Evolutionary conservation across 2,888 invertebrate genomes (phyloP), one percentile per base, ranked within the genome.

Genomic region (Diplolepis rosae): DNA sequence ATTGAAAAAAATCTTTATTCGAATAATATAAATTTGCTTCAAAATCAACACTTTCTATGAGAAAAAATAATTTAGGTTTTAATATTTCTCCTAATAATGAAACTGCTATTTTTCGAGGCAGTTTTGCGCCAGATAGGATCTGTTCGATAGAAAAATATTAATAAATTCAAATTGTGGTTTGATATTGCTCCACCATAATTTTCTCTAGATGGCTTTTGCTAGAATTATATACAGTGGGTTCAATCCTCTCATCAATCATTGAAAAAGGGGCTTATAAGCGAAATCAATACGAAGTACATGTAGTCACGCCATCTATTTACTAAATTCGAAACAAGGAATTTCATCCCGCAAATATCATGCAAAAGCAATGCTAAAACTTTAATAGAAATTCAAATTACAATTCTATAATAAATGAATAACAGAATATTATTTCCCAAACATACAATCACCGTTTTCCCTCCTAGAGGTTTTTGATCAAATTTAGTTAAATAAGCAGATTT

Each of bases 161-260:
- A 28, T 39, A 66, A 68, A 75, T 72, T 72, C 66, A 52, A 50
- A 45, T 61, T 51, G 51, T 45, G 39, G 68, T 65, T 52, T 56
- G 27, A 51, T 24, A 39, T 32, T 24, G 51, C 54, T 67, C 68
- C 42, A 24, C 11, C 30, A 32, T 54, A 30, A 22, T 54, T 32
- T n/a, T 54, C 11, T 54, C 30, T 54, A 51, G 24, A 54, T 52
- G 65, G 66, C 61, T 69, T 65, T 61, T 35, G 71, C 67, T 51
- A 61, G 67, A 79, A 74, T 79, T 69, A 75, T 74, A 76, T 71
- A 75, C 70, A 68, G 70, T 70, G 76, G 45, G 74, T 74, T 78
- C 70, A 76, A 75, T 75, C 74, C 72, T 68, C 71, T 72, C 69
- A 73, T 75, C 71, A 70, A 77, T 77, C 76, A 77, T 68, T 51